These are phyloP conservation scores for Chaetura pelagica DNA, from an alignment of 2,113 vertebrate species.

Conservation along the genomic window DNA sequence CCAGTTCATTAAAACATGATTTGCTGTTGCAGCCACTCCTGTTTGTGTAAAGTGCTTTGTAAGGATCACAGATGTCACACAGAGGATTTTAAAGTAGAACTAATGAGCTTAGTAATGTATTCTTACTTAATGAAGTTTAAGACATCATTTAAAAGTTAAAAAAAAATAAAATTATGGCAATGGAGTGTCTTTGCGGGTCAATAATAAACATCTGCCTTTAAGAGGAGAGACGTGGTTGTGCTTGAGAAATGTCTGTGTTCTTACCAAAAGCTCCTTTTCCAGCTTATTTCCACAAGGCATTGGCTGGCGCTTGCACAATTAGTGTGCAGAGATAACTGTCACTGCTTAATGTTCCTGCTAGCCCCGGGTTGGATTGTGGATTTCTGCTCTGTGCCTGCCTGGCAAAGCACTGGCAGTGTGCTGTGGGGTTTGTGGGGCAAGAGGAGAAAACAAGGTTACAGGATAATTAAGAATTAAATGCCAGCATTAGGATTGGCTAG, in stretches of 20 bases:
- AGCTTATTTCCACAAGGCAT: background rate
- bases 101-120: background rate
- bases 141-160: background rate
- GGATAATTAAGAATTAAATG: background rate
- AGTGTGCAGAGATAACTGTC: background rate
- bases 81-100: background rate
- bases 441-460: background rate
- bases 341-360: accelerated
- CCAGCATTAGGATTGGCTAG: background rate
- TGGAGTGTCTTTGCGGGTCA: background rate
- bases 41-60: background rate
- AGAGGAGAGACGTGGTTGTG: background rate
- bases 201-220: background rate
- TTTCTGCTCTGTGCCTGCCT: background rate
- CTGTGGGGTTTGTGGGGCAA: background rate
- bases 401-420: background rate
- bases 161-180: background rate
- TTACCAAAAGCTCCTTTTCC: background rate
- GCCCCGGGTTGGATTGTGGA: accelerated
- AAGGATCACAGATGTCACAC: background rate
- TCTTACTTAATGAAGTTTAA: background rate
- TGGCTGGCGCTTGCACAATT: background rate
- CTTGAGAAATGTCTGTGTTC: background rate
- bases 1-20: accelerated
- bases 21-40: background rate